Evolutionary conservation across 2,113 vertebrate genomes (phyloP), one percentile per base, ranked within the genome.

Genomic region (Bucco capensis): DNA sequence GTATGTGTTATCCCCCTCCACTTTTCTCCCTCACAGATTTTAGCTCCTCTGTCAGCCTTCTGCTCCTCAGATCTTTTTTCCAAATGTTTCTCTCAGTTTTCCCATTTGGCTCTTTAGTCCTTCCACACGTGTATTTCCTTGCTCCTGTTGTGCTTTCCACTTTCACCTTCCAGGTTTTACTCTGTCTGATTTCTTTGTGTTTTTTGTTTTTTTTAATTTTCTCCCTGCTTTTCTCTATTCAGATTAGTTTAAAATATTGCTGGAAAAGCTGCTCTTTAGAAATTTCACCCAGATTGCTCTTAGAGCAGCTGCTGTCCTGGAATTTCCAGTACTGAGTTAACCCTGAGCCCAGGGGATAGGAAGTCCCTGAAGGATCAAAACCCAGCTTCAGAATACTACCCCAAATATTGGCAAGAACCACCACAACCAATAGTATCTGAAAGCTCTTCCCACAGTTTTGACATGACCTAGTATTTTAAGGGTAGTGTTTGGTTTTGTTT

Each of bases 81-180:
- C 74, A 70, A 93, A 66, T 95, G 82, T 93, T 96, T 94, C 75
- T 89, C 70, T 92, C 84, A 65, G 81, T 83, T 94, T 89, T 58
- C 81, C 49, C 72, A 35, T 90, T 93, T 92, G 81, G 65, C 90
- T 93, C 46, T 73, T 44, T 30, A 78, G 77, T 78, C 73, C 89
- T 84, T 89, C 78, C 66, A 58, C 76, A 91, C 16, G 8, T 93
- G 81, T 81, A 83, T 84, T 89, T 95, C 82, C 78, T 73, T 8
- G 2, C 49, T 86, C 71, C 66, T 6, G 8, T 69, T 93, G 62
- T 92, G 84, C 62, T 87, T 92, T 72, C 46, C 19, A 60, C 3
- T 0, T 71, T 91, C 42, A 17, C 56, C 37, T 61, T 84, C 66
- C 77, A 88, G 70, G 47, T 83, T 92, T 90, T 72, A 49, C 65